These are phyloP conservation scores for Hyperoplus immaculatus DNA, from an alignment of 2,797 vertebrate genomes.

Conservation along the genomic window DNA sequence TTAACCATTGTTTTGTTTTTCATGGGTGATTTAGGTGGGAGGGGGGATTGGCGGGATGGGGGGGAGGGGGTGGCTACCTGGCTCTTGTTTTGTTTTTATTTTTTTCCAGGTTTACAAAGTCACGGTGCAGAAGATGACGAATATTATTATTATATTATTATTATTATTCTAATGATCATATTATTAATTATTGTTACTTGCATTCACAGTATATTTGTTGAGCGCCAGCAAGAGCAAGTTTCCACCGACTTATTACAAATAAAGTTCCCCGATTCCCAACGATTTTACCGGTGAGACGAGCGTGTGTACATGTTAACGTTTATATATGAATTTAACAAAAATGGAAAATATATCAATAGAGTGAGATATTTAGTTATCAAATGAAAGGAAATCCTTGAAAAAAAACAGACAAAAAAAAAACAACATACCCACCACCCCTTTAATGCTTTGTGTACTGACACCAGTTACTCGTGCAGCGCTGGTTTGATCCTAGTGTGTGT, in stretches of 20 bases:
- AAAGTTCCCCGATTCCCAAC: constrained; percentile 80
- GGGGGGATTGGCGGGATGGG: background rate
- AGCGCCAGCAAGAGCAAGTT: constrained; percentile 81
- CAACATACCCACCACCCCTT: constrained; percentile 25
- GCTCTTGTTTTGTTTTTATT: constrained; percentile 76
- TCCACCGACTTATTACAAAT: constrained; percentile 79
- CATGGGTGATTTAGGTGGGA: background rate
- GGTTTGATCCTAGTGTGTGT: constrained; percentile 30
- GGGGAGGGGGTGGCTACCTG: constrained; percentile 32
- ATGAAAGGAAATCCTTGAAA: constrained; percentile 65
- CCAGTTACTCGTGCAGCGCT: constrained; percentile 43
- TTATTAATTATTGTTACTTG: constrained; percentile 82
- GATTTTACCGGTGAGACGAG: constrained; percentile 72
- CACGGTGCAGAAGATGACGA: constrained; percentile 91
- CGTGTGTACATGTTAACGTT: constrained; percentile 84
- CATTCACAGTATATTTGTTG: constrained; percentile 88
- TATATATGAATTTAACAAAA: constrained; percentile 73
- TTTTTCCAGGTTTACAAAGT: constrained; percentile 93
- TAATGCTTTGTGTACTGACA: constrained; percentile 67
- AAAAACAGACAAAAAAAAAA: constrained; percentile 22
- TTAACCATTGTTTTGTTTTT: constrained; percentile 55
- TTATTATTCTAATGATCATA: constrained; percentile 80
- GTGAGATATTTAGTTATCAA: constrained; percentile 84
- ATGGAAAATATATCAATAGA: constrained; percentile 81
- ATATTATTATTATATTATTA: constrained; percentile 65